Base-by-base conservation (phyloP, 2,113 vertebrate species). In the Calidris pugnax region DNA sequence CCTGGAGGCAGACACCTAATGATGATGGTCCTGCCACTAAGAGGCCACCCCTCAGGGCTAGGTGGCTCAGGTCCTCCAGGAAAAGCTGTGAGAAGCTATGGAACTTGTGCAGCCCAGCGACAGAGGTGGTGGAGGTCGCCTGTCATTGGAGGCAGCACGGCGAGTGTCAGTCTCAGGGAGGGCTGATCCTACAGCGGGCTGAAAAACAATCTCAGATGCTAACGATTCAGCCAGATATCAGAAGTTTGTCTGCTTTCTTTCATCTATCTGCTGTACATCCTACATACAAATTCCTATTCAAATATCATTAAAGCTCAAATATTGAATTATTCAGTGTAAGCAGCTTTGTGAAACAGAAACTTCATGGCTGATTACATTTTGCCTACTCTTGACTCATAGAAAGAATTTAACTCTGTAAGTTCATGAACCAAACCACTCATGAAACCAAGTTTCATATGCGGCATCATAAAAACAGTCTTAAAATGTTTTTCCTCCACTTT, bases 241-340 rank as follows among this genome's bases (percentile, higher is more conserved):
- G 41, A 75, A 79, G 59, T 79, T 82, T 74, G 7, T 68, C 89
- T 90, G 51, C 48, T 27, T 72, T 72, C 45, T 82, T 94, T 91
- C 69, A 67, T 85, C 48, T 93, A 39, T 62, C 63, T 7, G 8
- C 47, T 32, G 13, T 74, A 83, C 32, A 71, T 63, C 39, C 78
- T 60, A 72, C 81, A 89, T 76, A 94, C 67, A 90, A 69, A 94
- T 91, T 92, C 87, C 50, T 87, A 80, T 90, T 95, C 75, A 95
- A 95, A 96, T 93, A 94, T 93, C 71, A 91, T 89, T 96, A 94
- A 87, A 89, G 43, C 62, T 93, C 59, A 87, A 73, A 95, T 80
- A 94, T 77, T 91, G 93, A 96, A 95, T 96, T 91, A 94, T 93
- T 94, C 95, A 94, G 59, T 77, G 75, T 80, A 93, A 94, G 85